Evolutionary conservation across 2,888 invertebrate genomes (phyloP), one percentile per base, ranked within the genome.

Genomic region (Ophonus ardosiacus): DNA sequence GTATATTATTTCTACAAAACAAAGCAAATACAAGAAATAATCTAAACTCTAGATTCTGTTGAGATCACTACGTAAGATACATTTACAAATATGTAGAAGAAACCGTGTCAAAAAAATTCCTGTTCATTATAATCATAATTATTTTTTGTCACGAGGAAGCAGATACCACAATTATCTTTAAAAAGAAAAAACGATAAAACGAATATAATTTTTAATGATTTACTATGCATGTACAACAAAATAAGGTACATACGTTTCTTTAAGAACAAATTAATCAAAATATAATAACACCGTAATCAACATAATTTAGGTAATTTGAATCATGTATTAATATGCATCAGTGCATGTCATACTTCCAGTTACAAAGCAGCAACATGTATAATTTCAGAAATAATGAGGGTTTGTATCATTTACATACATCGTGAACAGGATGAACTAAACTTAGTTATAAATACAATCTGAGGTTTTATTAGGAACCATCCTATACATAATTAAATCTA

Each of bases 201-300:
- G 43, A 13, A 51, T 13, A 51, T 13, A 51, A 51, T 51, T 51
- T 51, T 51, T 51, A 13, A 51, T 51, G 43, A 51, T 13, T 13
- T 68, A n/a, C 10, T 68, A 15, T 31, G 68, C 68, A 63, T 63
- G 24, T 63, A 13, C 24, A 21, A 63, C 31, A n/a, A 38, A n/a
- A 15, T 15, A 13, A 68, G 68, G 13, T 24, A 24, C 24, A 18
- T 24, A 24, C 24, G 7, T 38, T 38, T 68, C n/a, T 31, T 38
- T 38, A n/a, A 38, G 68, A n/a, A 40, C 43, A 43, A 74, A 74
- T 74, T 74, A 74, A 74, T 74, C 71, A 74, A 43, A 74, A 74
- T 18, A 40, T 74, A 74, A 74, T 74, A 74, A 51, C 18, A 40
- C 71, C 43, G 17, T 74, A 74, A 74, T 74, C 71, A 74, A 43